These are phyloP conservation scores for Scylla paramamosain DNA, from an alignment of 1,140 invertebrate genomes.

Conservation along the genomic window DNA sequence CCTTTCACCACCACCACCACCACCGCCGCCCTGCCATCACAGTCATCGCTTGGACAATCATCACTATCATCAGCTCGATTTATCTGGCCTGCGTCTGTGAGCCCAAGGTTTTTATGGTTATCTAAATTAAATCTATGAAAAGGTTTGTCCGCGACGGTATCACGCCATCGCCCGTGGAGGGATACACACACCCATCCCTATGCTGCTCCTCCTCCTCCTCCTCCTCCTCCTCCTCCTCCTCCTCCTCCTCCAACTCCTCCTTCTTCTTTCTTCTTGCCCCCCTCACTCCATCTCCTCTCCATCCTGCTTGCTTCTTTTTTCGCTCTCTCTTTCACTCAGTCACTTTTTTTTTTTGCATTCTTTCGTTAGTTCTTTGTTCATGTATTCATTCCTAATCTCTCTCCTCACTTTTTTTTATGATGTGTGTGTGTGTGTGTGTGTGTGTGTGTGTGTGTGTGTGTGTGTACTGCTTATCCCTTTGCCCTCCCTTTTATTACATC, in stretches of 20 bases:
- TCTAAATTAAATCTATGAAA: slow-evolving; percentile 69
- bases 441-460: no score
- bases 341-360: no score
- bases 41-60: slow-evolving; percentile 61
- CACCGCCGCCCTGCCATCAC: slow-evolving; percentile 34
- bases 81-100: slow-evolving; percentile 61
- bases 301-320: neutral
- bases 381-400: neutral
- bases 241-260: neutral
- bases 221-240: neutral
- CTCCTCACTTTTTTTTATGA: no score
- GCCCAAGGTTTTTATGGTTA: slow-evolving; percentile 66
- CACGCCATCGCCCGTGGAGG: slow-evolving; percentile 39
- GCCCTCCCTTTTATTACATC: neutral
- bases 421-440: no score
- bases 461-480: no score
- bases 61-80: slow-evolving; percentile 62
- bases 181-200: neutral
- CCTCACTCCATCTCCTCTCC: no score
- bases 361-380: neutral
- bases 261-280: neutral
- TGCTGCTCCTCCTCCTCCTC: neutral
- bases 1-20: neutral
- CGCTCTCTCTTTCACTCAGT: neutral
- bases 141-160: slow-evolving; percentile 61